phyloP scores from a whole-genome alignment of 1,140 invertebrate species.

The Sinella curviseta region DNA sequence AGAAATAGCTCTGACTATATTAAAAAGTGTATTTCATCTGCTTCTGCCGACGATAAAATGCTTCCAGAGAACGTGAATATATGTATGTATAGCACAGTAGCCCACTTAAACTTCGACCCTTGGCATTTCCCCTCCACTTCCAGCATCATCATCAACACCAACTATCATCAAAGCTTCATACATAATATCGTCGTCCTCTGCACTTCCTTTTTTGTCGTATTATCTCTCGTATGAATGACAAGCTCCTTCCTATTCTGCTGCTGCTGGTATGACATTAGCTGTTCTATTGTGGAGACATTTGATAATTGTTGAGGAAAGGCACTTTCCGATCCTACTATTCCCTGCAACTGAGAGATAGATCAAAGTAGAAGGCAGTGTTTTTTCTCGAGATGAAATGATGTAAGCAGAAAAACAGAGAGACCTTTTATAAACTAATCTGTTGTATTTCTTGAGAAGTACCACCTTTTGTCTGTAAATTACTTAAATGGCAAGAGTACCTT shows the following conservation, averaged over 20 bases:
- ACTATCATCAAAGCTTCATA: neutral
- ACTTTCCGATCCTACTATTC: too few relatives aligned
- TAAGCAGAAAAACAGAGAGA: too few relatives aligned
- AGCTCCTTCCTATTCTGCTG: neutral
- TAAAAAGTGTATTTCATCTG: too few relatives aligned
- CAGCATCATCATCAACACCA: neutral
- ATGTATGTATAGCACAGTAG: neutral
- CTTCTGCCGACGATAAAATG: too few relatives aligned
- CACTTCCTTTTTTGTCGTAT: conserved; percentile 10
- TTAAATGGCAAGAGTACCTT: neutral
- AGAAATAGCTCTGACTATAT: neutral
- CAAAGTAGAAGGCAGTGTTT: too few relatives aligned
- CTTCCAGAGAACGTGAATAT: too few relatives aligned
- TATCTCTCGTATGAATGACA: neutral
- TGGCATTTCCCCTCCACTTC: conserved; percentile 1
- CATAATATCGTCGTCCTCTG: neutral
- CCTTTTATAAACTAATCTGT: too few relatives aligned
- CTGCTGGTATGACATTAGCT: neutral
- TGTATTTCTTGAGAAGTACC: too few relatives aligned
- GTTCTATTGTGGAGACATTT: too few relatives aligned
- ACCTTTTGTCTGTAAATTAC: too few relatives aligned
- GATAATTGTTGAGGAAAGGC: neutral
- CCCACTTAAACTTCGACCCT: conserved; percentile 22
- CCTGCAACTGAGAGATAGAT: too few relatives aligned
- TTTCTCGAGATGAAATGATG: too few relatives aligned